Evolutionary conservation across 2,113 vertebrate genomes (phyloP).

Genomic region (Montifringilla adamsi): DNA sequence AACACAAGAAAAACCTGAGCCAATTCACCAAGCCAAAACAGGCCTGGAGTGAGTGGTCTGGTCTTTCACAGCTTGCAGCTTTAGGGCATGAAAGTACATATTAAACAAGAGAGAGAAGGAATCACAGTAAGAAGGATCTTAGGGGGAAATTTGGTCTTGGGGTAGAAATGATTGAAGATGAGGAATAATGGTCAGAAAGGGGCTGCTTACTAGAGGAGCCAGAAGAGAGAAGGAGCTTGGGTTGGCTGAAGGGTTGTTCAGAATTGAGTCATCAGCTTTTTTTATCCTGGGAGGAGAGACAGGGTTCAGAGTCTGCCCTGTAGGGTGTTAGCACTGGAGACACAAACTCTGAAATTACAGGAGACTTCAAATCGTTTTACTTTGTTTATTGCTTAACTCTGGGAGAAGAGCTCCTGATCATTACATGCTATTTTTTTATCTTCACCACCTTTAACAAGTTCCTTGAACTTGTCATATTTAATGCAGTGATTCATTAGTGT

Average conservation of each 20-base stretch:
- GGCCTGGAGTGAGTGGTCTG: background rate
- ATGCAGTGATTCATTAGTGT: background rate
- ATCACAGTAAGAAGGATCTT: background rate
- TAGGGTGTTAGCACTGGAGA: background rate
- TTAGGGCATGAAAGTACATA: background rate
- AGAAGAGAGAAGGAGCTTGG: background rate
- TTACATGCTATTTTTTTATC: background rate
- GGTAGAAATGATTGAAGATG: background rate
- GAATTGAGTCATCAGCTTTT: background rate
- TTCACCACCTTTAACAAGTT: background rate
- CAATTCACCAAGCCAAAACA: background rate
- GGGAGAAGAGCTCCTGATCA: background rate
- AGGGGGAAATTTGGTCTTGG: background rate
- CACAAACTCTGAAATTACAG: background rate
- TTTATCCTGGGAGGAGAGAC: background rate
- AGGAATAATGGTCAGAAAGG: background rate
- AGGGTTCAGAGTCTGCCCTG: background rate
- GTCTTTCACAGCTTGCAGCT: background rate
- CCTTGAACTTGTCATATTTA: background rate
- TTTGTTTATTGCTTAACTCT: background rate
- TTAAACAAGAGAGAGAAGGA: background rate
- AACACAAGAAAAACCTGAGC: background rate
- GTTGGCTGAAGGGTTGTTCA: background rate
- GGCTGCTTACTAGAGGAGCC: background rate
- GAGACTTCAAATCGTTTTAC: background rate